These are phyloP conservation scores for Enteromius argenteus DNA, from an alignment of 2,797 vertebrate genomes.

Conservation along the genomic window DNA sequence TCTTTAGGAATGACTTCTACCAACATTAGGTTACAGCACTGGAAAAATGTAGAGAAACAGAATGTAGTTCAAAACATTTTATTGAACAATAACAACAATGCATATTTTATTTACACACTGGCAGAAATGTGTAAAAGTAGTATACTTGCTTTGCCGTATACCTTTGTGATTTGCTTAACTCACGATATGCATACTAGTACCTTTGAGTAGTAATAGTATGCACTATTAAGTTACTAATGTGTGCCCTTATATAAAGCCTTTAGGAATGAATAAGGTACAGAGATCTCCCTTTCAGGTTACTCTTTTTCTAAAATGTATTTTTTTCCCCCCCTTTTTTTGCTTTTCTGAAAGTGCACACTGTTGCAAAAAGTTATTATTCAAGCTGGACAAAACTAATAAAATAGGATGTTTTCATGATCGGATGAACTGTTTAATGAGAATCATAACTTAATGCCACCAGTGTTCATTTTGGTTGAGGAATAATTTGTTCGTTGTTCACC, in stretches of 20 bases:
- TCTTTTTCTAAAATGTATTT: not conserved
- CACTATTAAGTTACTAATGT: not conserved
- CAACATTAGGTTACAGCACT: constrained; percentile 99
- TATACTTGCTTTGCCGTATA: not conserved
- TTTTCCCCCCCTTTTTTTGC: too few species aligned
- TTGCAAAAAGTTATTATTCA: not conserved
- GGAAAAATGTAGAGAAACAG: constrained; percentile 28
- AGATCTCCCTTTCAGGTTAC: not conserved
- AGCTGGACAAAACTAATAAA: not conserved
- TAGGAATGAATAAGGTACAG: not conserved
- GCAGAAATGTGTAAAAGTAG: not conserved
- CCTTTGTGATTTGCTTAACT: not conserved
- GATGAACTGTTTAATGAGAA: not conserved
- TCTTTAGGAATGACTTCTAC: constrained; percentile 98
- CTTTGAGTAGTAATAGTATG: not conserved
- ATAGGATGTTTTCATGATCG: not conserved
- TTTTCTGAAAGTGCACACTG: not conserved
- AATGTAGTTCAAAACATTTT: not conserved
- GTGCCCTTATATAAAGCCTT: not conserved
- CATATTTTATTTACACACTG: not conserved
- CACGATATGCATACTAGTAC: not conserved
- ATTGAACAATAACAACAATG: not conserved
- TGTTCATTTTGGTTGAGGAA: too few species aligned
- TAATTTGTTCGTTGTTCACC: too few species aligned
- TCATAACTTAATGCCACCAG: too few species aligned